Evolutionary conservation across 2,888 invertebrate species (phyloP), one percentile per base, ranked within the genome.

Genomic region (Microdon myrmicae): DNA sequence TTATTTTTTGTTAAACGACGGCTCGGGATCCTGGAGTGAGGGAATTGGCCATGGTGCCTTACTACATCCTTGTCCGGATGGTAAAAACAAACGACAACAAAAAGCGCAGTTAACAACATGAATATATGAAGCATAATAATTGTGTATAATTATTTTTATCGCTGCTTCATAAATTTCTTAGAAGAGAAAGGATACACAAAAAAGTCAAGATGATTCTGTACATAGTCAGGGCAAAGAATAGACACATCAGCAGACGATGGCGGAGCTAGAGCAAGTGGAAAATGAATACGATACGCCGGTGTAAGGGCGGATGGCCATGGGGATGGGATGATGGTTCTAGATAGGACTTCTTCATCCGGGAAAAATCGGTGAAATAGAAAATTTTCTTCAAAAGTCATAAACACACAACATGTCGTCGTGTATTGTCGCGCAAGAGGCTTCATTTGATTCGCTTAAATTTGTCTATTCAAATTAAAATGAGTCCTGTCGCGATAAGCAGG

Each of bases 91-190:
- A n/a, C n/a, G n/a, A n/a, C 37, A 8, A 49, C 49, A 58, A 44
- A 58, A 51, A 39, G 58, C 49, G 34, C 58, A 58, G 49, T 58
- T 58, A 51, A 51, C 49, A 58, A 39, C 51, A 58, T 44, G 58
- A 58, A 58, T 58, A 58, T 58, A 58, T 58, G 58, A 58, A 51
- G 44, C 58, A 58, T 58, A 58, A 58, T 58, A 51, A 58, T 51
- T 51, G 58, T 51, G 58, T 51, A 39, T 39, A 58, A 58, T 56
- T 56, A 56, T 58, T 58, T 58, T 51, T 58, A 58, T 58, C 58
- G 49, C 44, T 58, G 58, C 38, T 51, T 39, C 49, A 58, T 51
- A 51, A 51, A 58, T 45, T 51, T 58, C 44, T 51, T 26, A 39
- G 17, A 44, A 17, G 31, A 28, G 10, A 13, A 28, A 35, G 12